Percentiles rank a stretch among this genome's conserved stretches.
These are phyloP conservation scores for Gastrophryne carolinensis DNA, from an alignment of 2,797 vertebrate genomes.

Conservation along the genomic window DNA sequence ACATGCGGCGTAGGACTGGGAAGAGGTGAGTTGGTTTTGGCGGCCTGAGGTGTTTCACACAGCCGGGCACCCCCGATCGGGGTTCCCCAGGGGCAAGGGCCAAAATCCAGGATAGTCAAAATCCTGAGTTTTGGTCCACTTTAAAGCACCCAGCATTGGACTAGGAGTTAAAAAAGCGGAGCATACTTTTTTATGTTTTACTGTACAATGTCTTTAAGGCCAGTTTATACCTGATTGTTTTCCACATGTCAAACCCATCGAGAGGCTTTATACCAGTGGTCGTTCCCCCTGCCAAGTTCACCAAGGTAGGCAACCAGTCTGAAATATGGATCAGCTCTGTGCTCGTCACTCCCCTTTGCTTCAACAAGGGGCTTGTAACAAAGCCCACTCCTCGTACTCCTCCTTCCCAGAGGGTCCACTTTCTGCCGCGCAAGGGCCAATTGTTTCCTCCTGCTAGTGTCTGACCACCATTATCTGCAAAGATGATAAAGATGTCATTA, in stretches of 20 bases:
- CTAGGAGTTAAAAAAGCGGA: too few species aligned
- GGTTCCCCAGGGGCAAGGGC: too few species aligned
- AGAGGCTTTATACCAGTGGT: conserved; percentile 79
- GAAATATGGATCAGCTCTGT: conserved; percentile 88
- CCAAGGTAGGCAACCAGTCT: conserved; percentile 92
- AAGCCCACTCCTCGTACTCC: conserved; percentile 87
- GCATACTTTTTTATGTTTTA: too few species aligned
- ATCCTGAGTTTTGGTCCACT: too few species aligned
- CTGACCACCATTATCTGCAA: conserved; percentile 94
- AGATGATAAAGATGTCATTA: too few species aligned
- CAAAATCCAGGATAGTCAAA: too few species aligned
- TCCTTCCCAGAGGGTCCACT: conserved; percentile 93
- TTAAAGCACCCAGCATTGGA: too few species aligned
- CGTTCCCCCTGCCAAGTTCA: conserved; percentile 79
- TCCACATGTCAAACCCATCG: conserved; percentile 91
- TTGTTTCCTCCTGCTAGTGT: conserved; percentile 87
- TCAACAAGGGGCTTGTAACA: conserved; percentile 83
- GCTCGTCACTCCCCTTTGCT: conserved; percentile 74
- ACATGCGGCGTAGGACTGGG: too few species aligned
- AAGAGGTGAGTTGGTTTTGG: too few species aligned
- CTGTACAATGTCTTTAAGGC: too few species aligned
- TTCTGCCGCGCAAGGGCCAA: conserved; percentile 93
- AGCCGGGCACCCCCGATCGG: too few species aligned
- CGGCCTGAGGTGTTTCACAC: too few species aligned
- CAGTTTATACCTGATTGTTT: conserved; percentile 90